Evolutionary conservation across 2,888 invertebrate genomes (phyloP).

Genomic region (Erebia epiphron): DNA sequence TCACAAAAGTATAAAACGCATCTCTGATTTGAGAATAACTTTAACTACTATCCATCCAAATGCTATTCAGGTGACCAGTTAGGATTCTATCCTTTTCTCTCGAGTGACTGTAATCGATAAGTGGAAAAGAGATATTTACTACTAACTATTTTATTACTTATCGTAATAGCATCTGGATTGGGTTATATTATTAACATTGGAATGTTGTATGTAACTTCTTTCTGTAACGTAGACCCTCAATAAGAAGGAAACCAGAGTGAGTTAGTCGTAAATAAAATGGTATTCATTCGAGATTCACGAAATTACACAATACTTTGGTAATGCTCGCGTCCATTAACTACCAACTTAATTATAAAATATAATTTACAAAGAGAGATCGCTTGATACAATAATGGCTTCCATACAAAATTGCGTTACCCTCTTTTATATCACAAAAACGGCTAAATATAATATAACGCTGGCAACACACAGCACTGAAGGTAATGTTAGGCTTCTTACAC

Average conservation of each 20-base stretch:
- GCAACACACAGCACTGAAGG: conserved; percentile 46
- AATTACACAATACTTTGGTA: neutral
- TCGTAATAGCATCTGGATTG: no score
- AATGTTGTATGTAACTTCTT: no score
- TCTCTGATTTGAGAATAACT: no score
- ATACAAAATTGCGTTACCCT: conserved; percentile 4
- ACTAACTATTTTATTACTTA: no score
- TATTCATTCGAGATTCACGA: neutral
- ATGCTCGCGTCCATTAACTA: neutral
- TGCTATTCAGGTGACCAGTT: no score
- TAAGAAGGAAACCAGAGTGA: neutral
- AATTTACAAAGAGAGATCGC: neutral
- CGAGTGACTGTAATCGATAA: no score
- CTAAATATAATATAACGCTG: conserved; percentile 41
- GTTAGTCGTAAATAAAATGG: neutral
- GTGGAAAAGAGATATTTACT: no score
- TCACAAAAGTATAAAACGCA: no score
- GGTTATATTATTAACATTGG: no score
- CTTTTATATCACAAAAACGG: conserved; percentile 40
- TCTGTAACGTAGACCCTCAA: neutral
- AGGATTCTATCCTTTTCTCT: no score
- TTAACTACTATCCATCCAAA: no score
- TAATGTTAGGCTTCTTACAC: conserved; percentile 61
- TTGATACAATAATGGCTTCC: neutral
- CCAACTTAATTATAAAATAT: neutral